Base-by-base conservation (phyloP, 30 jellyfish, hydroid and myxozoan genomes). In the Aurelia aurita region DNA sequence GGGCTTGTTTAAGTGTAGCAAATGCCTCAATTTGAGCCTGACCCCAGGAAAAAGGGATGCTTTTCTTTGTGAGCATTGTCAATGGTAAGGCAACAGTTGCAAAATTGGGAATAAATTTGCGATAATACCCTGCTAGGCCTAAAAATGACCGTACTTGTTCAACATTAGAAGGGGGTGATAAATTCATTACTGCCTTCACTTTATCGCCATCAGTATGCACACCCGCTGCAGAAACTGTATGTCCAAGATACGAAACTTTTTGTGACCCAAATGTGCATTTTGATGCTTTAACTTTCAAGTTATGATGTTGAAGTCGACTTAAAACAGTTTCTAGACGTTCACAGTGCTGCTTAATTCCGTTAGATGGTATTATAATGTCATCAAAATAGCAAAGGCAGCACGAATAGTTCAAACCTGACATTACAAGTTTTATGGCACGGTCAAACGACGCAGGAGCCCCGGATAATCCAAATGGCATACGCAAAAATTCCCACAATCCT, bases 51-150 rank as follows among this genome's bases (percentile, higher is more conserved):
- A 86, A 86, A 57, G 46, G 31, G 2, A 53, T 69, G n/a, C 47
- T 32, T 45, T 86, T 73, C 29, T 69, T 72, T 27, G 87, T 82
- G 0, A 63, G 75, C 27, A 21, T 58, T 13, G 90, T 72, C 31
- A 85, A 47, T 8, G 95, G 95, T 19, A 88, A 63, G 27, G 89
- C 85, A 15, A 71, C 58, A n/a, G 45, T 72, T 54, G 92, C 88
- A 72, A 84, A 84, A 39, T 72, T 67, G 1, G 74, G 80, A 13
- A 85, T 66, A 74, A 73, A 85, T 64, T 73, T 64, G 34, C 85
- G 65, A 72, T 85, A 75, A 49, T 73, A 64, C 28, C 91, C 91
- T 43, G 91, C 85, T 26, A 80, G 72, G 23, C 91, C 74, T 23
- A 64, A 49, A 80, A 80, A 80, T 27, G 14, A 47, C 25, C 34